These are phyloP conservation scores for Zalophus californianus DNA, from an alignment of 2,797 vertebrate genomes.

Conservation along the genomic window DNA sequence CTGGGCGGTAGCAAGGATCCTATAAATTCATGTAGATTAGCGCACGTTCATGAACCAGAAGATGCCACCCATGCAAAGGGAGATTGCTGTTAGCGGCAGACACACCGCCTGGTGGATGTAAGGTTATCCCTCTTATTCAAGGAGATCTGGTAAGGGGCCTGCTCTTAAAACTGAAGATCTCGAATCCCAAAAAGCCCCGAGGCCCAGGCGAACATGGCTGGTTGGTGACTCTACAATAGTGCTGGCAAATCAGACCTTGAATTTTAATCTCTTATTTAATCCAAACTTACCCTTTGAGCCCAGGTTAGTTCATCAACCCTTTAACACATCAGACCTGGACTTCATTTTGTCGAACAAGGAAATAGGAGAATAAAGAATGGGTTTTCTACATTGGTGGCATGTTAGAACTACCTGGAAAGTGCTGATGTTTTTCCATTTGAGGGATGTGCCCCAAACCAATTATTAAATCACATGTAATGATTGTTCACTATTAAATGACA, in stretches of 20 bases:
- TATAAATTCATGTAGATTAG: rapidly evolving
- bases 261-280: not conserved
- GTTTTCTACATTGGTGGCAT: not conserved
- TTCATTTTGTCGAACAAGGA: not conserved
- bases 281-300: not conserved
- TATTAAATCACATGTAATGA: not conserved
- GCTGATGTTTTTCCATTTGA: not conserved
- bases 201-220: not conserved
- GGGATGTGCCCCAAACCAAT: not conserved
- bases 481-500: not conserved
- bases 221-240: not conserved
- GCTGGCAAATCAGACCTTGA: not conserved
- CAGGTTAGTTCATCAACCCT: not conserved
- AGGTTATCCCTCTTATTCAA: not conserved
- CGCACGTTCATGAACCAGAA: rapidly evolving
- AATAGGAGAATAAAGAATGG: not conserved
- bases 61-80: rapidly evolving
- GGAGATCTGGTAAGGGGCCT: not conserved
- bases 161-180: not conserved
- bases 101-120: rapidly evolving
- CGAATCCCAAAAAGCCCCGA: rapidly evolving
- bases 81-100: too few relatives aligned
- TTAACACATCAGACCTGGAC: not conserved
- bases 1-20: rapidly evolving
- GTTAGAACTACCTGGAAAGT: not conserved